Evolutionary conservation across 1,140 invertebrate genomes (phyloP), one percentile per base, ranked within the genome.

Genomic region (Hestina assimilis): DNA sequence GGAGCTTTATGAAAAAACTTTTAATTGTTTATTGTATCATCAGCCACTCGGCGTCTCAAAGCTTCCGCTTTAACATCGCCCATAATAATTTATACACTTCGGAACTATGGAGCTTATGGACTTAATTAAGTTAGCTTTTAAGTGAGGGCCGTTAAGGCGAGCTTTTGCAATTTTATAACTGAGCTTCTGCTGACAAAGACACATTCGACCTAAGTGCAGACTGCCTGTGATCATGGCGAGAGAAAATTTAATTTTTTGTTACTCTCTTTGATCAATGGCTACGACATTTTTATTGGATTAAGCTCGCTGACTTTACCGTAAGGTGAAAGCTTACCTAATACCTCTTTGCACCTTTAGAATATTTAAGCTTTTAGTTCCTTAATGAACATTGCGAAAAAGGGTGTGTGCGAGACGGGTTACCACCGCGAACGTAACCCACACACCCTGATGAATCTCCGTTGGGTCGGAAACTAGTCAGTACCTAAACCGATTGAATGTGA

Each of bases 31-130:
- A 19, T 38, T 38, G 33, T 20, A 11, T 31, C n/a, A n/a, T n/a
- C 2, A 38, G 15, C 9, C 9, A 38, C 33, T 19, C 9, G 5
- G 15, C 33, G 15, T 19, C 15, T 38, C n/a, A 38, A 38, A 38
- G 33, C 33, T 9, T 19, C 29, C 8, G 11, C 31, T 20, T 24
- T 48, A 56, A 58, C 50, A 57, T 31, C 35, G 48, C 31, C 51
- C 52, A 54, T 59, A 67, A 42, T 67, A 67, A 67, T 63, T 63
- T 56, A 59, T 59, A 57, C 29, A 41, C 56, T 59, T 55, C 31
- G 33, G 46, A 47, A 64, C 47, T 64, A 54, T 45, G 41, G 28
- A 28, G 31, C 56, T 40, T 38, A 24, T 19, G 53, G 42, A 56
- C 42, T 65, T 65, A 56, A 65, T 65, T 59, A 52, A 59, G 47